These are phyloP conservation scores for Drosophila navojoa DNA, from an alignment of 1,140 invertebrate genomes.

Conservation along the genomic window DNA sequence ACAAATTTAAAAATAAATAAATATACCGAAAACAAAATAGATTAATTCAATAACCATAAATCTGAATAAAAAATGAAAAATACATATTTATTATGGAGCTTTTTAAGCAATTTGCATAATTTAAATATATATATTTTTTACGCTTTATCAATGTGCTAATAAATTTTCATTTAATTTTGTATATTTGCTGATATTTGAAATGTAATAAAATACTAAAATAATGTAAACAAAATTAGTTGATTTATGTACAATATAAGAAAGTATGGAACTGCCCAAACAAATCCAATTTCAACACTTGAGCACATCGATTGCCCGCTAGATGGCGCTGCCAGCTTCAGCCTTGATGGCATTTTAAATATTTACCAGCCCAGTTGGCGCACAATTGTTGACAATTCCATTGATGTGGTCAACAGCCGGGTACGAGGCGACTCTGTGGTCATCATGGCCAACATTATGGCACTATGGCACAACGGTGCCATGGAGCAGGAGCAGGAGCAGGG, in stretches of 20 bases:
- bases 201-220: slow-evolving; percentile 42
- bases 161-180: slow-evolving; percentile 7
- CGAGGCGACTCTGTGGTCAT: slow-evolving; percentile 35
- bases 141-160: slow-evolving; percentile 2
- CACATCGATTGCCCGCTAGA: slow-evolving; percentile 32
- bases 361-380: slow-evolving; percentile 35
- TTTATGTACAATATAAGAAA: too few species aligned
- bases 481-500: not conserved
- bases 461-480: not conserved
- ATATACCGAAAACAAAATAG: too few species aligned
- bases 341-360: slow-evolving; percentile 72
- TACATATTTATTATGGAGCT: slow-evolving; percentile 10
- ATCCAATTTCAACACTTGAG: not conserved
- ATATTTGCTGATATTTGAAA: slow-evolving; percentile 36
- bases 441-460: slow-evolving; percentile 22
- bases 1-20: slow-evolving; percentile 7
- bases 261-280: not conserved
- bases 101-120: slow-evolving; percentile 12
- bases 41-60: not conserved
- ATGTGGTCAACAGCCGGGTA: slow-evolving; percentile 19
- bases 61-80: not conserved
- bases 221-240: slow-evolving; percentile 21
- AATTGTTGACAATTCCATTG: slow-evolving; percentile 49
- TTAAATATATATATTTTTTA: slow-evolving; percentile 3
- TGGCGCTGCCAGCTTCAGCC: slow-evolving; percentile 17